A percentile compares a stretch with the other conserved stretches of the same genome.
Conservation (phyloP, 2,797 vertebrate species). For the Fringilla coelebs region DNA sequence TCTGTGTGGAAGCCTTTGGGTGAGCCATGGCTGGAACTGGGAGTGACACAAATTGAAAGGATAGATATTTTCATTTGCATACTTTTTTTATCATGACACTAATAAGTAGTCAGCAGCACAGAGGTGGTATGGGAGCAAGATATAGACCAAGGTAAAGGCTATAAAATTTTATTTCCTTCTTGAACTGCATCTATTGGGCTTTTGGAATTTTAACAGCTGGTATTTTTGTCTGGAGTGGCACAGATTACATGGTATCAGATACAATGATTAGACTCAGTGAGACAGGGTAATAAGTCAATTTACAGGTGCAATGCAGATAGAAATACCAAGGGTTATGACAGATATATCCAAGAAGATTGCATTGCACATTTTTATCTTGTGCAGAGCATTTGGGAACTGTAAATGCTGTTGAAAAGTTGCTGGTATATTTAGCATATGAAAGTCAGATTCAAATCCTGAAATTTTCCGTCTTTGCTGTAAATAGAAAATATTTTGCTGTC, state of each 20-base stretch:
- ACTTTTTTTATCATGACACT: background rate
- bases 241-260: background rate
- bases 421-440: background rate
- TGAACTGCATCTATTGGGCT: background rate
- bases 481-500: background rate
- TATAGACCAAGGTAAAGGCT: background rate
- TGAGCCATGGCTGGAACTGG: background rate
- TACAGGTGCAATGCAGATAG: background rate
- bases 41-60: background rate
- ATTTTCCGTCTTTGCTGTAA: background rate
- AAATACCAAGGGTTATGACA: background rate
- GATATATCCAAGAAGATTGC: background rate
- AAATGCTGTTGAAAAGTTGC: background rate
- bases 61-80: background rate
- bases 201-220: background rate
- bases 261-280: background rate
- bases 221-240: background rate
- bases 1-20: background rate
- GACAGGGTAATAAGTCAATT: background rate
- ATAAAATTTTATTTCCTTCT: background rate
- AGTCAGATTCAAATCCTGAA: background rate
- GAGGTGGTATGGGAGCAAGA: background rate
- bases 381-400: background rate
- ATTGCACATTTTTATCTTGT: background rate
- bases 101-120: background rate